Base-by-base conservation (phyloP, 1,140 invertebrate species). In the Bombyx mandarina region DNA sequence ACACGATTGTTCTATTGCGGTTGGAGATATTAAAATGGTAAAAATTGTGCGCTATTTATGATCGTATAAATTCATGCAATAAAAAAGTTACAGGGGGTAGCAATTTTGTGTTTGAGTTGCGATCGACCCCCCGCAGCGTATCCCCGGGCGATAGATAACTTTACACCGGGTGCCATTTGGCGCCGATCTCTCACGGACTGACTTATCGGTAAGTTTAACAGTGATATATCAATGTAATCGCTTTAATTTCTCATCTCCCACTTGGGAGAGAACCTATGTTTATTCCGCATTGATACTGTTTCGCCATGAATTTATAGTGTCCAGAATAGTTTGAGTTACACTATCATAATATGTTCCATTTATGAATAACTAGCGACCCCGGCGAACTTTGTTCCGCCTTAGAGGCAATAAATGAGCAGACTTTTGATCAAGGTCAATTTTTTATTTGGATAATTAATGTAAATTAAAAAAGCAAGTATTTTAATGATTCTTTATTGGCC, bases 281-380 rank as follows among this genome's bases (percentile, higher is more conserved):
- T 71, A 79, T 78, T 76, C 63, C 74, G 73, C 66, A 71, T 66
- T 75, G 74, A 76, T 79, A 76, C 59, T 64, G 67, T 61, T 58
- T 54, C 77, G 75, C 26, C 26, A 35, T 35, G 26, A 35, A 35
- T 35, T 5, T 35, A 35, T 35, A 35, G 26, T 35, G 26, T 35
- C 26, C 1, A 35, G 26, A 35, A 35, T 5, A 35, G 26, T 5
- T 35, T 35, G 26, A 35, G 26, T 35, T 10, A 35, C 45, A 91
- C 93, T 90, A 97, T 95, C 96, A 90, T 95, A 95, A 35, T 1
- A 35, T 35, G 26, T 35, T 35, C 4, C 26, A 35, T 3, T 35
- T 35, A 35, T 35, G 26, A 35, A 2, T 35, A 35, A 1, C n/a
- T n/a, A n/a, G n/a, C n/a, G n/a, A n/a, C n/a, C n/a, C n/a, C n/a